Evolutionary conservation across 2,113 vertebrate genomes (phyloP), one percentile per base, ranked within the genome.

Genomic region (Ictidomys tridecemlineatus): DNA sequence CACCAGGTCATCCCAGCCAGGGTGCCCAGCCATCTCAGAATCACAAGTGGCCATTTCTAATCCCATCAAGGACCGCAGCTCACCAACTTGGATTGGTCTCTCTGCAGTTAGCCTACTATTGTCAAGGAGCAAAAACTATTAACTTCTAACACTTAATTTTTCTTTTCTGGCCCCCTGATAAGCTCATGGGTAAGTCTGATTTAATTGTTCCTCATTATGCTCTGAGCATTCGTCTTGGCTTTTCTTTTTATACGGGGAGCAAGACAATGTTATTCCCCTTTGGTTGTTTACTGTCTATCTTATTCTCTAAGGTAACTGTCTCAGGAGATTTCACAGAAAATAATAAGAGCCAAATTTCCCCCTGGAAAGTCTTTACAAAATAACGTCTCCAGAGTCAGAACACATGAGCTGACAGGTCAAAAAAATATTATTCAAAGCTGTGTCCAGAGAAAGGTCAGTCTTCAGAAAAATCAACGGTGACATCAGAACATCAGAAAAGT

Each of bases 271-370:
- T 92, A 85, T 69, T 56, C 82, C 79, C 30, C 2, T 89, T 77
- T 42, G 83, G 18, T 69, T 95, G 30, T 97, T 93, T 90, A 72
- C 83, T 65, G 74, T 26, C 32, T 83, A 0, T 34, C 7, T n/a
- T 30, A n/a, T 48, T 93, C 89, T 92, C 94, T 63, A 51, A 93
- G 65, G 78, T 28, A 89, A 92, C 4, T 10, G n/a, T 73, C 93
- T 97, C 83, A 45, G 26, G 95, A 76, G 24, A 48, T 39, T 32
- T 16, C 56, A 39, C 13, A 37, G 73, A 74, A 96, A 94, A 97
- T 84, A 80, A 89, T 89, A 88, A 79, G 2, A 20, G 18, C 24
- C 51, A 89, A 48, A 74, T 85, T 24, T 93, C 11, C 67, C 89
- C 87, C 72, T 39, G 28, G 78, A 93, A 56, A 37, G 30, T 0